These are phyloP conservation scores for Chaetogeoica ovagalla DNA, from an alignment of 2,888 invertebrate genomes.

Conservation along the genomic window DNA sequence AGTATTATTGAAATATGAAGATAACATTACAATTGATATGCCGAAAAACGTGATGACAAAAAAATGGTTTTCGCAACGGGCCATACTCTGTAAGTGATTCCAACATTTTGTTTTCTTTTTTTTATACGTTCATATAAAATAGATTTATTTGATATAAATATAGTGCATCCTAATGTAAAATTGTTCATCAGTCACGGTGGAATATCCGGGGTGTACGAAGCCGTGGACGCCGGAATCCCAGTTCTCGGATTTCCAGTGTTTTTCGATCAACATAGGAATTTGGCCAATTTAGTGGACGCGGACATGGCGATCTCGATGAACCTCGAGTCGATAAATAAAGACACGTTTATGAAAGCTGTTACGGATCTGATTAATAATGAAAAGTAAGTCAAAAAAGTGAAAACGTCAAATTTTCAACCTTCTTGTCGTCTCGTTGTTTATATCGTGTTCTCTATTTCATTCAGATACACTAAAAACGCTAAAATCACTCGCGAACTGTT, in stretches of 20 bases:
- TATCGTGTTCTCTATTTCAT: too few relatives aligned
- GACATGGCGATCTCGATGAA: slow-evolving; percentile 7
- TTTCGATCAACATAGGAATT: neutral
- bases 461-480: slow-evolving; percentile 68
- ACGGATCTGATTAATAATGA: neutral
- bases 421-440: too few relatives aligned
- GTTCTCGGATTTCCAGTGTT: slow-evolving; percentile 26
- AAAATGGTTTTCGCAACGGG: neutral
- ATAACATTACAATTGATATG: neutral
- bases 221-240: slow-evolving; percentile 13
- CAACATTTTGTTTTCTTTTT: too few relatives aligned
- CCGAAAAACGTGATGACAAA: neutral
- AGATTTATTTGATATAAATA: too few relatives aligned
- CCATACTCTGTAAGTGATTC: neutral
- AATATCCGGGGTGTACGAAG: slow-evolving; percentile 35
- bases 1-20: neutral
- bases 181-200: slow-evolving; percentile 42
- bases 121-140: too few relatives aligned
- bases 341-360: neutral
- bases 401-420: too few relatives aligned
- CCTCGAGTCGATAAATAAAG: neutral
- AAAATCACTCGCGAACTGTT: slow-evolving; percentile 70
- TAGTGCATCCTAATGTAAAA: slow-evolving; percentile 42
- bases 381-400: too few relatives aligned
- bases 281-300: slow-evolving; percentile 9